These are phyloP conservation scores for Yponomeuta evonymella DNA, from an alignment of 2,888 invertebrate genomes.

Conservation along the genomic window DNA sequence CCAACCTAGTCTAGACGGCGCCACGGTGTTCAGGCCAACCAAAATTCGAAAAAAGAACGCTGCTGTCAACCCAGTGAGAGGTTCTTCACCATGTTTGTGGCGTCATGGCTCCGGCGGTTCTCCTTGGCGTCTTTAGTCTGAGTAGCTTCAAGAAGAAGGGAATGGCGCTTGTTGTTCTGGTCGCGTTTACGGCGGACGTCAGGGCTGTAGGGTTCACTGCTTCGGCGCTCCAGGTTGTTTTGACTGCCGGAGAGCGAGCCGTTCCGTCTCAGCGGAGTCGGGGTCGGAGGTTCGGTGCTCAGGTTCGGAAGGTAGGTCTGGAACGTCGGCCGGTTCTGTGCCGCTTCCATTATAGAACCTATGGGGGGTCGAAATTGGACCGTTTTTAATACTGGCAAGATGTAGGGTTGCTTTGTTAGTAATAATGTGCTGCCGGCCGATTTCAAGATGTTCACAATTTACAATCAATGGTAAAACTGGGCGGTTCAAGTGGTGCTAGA, in stretches of 20 bases:
- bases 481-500: no score
- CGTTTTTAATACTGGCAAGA: background rate
- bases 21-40: constrained; percentile 6
- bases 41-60: constrained; percentile 12
- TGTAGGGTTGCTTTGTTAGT: no score
- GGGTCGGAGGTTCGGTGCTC: constrained; percentile 12
- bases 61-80: constrained; percentile 63
- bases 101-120: constrained; percentile 57
- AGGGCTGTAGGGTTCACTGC: constrained; percentile 62
- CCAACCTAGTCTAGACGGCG: background rate
- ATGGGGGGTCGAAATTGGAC: constrained; percentile 7
- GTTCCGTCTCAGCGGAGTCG: constrained; percentile 45
- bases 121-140: constrained; percentile 55
- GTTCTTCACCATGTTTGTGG: constrained; percentile 61
- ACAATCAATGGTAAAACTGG: no score
- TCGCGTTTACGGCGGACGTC: constrained; percentile 62
- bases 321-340: constrained; percentile 77
- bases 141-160: constrained; percentile 63
- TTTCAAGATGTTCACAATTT: no score
- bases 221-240: constrained; percentile 49
- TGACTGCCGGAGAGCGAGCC: constrained; percentile 41
- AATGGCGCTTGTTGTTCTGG: constrained; percentile 57
- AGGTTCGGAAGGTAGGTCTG: constrained; percentile 65
- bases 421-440: no score
- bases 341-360: constrained; percentile 83